Percentiles rank a stretch among this genome's conserved stretches.
These are phyloP conservation scores for Paramisgurnus dabryanus DNA, from an alignment of 2,113 vertebrate genomes.

Conservation along the genomic window DNA sequence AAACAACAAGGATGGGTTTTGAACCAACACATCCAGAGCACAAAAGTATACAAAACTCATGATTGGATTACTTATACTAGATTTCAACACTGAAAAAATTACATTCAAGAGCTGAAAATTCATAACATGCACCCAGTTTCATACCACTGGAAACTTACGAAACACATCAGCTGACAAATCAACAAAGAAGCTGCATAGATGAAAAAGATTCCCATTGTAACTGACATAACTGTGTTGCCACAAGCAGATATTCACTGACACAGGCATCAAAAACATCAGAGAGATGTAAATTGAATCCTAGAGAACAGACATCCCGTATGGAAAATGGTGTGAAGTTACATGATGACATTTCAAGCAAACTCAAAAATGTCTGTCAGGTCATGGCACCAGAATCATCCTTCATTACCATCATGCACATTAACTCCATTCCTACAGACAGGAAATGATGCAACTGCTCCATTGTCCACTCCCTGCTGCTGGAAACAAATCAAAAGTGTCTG, in stretches of 20 bases:
- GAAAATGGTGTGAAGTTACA: background rate
- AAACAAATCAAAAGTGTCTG: background rate
- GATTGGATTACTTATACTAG: no score
- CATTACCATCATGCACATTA: background rate
- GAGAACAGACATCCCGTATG: background rate
- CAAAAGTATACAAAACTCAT: no score
- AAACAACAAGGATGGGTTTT: no score
- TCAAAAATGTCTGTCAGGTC: background rate
- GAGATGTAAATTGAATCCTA: constrained; percentile 6
- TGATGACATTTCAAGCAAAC: background rate
- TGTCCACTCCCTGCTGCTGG: background rate
- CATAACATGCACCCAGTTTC: background rate
- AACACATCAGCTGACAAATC: background rate
- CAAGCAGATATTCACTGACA: constrained; percentile 7
- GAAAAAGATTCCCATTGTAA: constrained; percentile 7
- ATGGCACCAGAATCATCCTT: background rate
- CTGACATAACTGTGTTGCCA: constrained; percentile 34
- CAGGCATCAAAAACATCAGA: constrained; percentile 9
- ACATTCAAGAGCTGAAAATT: background rate
- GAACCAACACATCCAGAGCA: no score
- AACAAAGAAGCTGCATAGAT: background rate
- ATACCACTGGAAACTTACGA: background rate
- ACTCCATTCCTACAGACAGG: no score
- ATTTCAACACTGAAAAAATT: no score
- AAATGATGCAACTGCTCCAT: no score